Percentiles rank a stretch among this genome's conserved stretches.
Evolutionary conservation across 2,888 invertebrate species (phyloP).

Genomic region (Scaptomyza tumidula): DNA sequence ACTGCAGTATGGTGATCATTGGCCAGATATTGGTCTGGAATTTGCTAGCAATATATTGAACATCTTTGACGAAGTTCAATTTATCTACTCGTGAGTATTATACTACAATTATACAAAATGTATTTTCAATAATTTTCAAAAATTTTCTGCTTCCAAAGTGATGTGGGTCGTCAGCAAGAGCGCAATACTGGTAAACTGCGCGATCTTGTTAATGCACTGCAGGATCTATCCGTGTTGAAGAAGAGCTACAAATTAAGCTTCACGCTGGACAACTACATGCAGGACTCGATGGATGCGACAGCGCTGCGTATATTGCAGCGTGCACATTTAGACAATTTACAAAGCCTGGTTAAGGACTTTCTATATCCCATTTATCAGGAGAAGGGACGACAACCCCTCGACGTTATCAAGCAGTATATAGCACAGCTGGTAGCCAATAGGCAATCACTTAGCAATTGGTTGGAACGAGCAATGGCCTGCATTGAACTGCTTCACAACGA

Average conservation of each 20-base stretch:
- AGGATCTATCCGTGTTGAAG: conserved; percentile 82
- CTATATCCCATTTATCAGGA: conserved; percentile 83
- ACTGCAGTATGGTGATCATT: conserved; percentile 82
- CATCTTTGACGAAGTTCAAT: conserved; percentile 82
- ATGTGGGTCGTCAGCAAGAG: conserved; percentile 82
- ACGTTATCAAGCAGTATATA: conserved; percentile 82
- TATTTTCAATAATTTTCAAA: neutral
- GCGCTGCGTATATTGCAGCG: conserved; percentile 83
- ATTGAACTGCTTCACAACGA: conserved; percentile 83
- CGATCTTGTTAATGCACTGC: conserved; percentile 79
- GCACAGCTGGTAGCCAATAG: conserved; percentile 78
- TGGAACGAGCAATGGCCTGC: conserved; percentile 81
- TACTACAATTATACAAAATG: neutral
- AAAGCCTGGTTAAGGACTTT: conserved; percentile 82
- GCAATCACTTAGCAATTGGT: conserved; percentile 81
- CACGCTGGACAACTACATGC: conserved; percentile 83
- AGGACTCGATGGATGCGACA: conserved; percentile 82
- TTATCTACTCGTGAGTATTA: conserved; percentile 80
- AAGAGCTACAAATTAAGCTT: conserved; percentile 82
- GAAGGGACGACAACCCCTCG: conserved; percentile 78
- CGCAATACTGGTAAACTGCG: conserved; percentile 80
- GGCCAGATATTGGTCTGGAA: conserved; percentile 84
- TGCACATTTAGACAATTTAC: conserved; percentile 81
- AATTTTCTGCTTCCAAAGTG: conserved; percentile 56
- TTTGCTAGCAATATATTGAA: conserved; percentile 82